These are phyloP conservation scores for Corythaeola cristata DNA, from an alignment of 2,113 vertebrate species.

Conservation along the genomic window DNA sequence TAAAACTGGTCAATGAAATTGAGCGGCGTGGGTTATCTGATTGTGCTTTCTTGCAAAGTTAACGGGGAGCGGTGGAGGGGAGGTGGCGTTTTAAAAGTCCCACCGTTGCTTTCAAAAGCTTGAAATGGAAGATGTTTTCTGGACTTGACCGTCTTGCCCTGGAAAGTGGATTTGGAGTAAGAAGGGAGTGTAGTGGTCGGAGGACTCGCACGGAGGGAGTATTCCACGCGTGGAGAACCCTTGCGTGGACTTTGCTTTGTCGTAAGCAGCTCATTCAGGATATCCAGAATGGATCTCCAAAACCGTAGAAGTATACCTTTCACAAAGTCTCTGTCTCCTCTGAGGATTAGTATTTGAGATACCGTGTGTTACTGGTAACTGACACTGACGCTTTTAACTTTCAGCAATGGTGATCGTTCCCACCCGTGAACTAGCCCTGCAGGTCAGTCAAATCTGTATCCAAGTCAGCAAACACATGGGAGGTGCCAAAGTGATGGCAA, in stretches of 20 bases:
- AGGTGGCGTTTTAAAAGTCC: not conserved
- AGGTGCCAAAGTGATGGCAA: slow-evolving; percentile 99
- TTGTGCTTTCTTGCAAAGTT: not conserved
- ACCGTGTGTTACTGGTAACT: not conserved
- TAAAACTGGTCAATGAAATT: not conserved
- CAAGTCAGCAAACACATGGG: slow-evolving; percentile 99
- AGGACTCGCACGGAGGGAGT: rapidly evolving
- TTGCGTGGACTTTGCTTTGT: not conserved
- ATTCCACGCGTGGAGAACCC: not conserved
- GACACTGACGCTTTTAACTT: not conserved
- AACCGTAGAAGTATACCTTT: not conserved
- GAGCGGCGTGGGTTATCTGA: not conserved
- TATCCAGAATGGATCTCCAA: not conserved
- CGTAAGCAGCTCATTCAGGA: not conserved
- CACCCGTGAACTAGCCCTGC: slow-evolving; percentile 98
- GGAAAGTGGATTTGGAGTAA: not conserved
- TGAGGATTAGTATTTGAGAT: not conserved
- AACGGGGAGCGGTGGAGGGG: not conserved
- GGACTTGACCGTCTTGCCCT: not conserved
- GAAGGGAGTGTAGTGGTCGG: not conserved
- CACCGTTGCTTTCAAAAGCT: not conserved
- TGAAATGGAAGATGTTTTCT: not conserved
- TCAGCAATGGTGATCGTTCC: slow-evolving; percentile 96
- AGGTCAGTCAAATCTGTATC: slow-evolving; percentile 99
- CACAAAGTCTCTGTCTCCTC: not conserved